Evolutionary conservation across 2,113 vertebrate species (phyloP).

Genomic region (Dasyornis broadbenti): DNA sequence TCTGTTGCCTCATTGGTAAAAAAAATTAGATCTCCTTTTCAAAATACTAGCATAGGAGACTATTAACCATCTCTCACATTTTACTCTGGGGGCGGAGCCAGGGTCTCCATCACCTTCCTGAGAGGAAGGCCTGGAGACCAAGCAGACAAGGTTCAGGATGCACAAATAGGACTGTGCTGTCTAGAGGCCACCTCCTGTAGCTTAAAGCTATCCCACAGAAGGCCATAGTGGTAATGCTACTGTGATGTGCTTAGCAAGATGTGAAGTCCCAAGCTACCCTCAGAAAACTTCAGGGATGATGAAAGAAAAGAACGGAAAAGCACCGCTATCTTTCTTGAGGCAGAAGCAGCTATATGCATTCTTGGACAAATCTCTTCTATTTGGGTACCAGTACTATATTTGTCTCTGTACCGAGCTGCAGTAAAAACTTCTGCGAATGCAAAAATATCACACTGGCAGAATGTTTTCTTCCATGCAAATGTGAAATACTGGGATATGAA

Average conservation of each 20-base stretch:
- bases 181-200: background rate
- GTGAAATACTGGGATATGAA: background rate
- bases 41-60: background rate
- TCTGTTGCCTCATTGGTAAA: background rate
- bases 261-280: background rate
- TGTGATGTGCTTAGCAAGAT: background rate
- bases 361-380: background rate
- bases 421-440: background rate
- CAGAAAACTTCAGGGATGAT: background rate
- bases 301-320: background rate
- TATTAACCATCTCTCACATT: background rate
- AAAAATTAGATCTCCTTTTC: background rate
- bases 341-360: background rate
- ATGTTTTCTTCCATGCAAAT: background rate
- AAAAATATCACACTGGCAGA: background rate
- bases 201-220: background rate
- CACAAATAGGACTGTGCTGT: background rate
- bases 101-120: background rate
- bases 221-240: background rate
- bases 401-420: background rate
- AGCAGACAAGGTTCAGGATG: background rate
- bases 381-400: background rate
- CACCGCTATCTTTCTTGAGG: background rate
- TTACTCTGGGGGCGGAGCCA: background rate
- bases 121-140: background rate